These are phyloP conservation scores for Babyrousa celebensis DNA, from an alignment of 2,797 vertebrate genomes.

Conservation along the genomic window DNA sequence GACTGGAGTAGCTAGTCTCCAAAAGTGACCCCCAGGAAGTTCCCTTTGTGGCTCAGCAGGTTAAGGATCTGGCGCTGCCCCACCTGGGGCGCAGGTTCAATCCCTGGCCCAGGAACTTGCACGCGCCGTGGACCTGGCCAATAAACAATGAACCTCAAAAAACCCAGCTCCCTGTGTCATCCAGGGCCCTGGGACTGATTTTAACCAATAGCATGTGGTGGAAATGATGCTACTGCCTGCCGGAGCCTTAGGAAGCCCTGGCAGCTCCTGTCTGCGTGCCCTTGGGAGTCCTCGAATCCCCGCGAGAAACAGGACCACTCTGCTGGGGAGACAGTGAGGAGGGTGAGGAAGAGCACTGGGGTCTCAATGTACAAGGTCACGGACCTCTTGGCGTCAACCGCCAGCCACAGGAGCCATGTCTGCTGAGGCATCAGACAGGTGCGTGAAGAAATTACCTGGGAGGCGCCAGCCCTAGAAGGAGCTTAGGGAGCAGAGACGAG, in stretches of 20 bases:
- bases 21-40: background rate
- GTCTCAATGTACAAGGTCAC: accelerated
- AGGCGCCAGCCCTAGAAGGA: accelerated
- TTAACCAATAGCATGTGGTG: background rate
- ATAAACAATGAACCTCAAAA: background rate
- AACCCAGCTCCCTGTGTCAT: too few species aligned
- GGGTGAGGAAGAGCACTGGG: background rate
- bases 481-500: background rate
- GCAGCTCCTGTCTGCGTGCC: too few species aligned
- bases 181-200: background rate
- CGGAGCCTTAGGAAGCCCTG: background rate
- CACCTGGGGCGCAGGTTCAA: too few species aligned
- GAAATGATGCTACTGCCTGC: accelerated
- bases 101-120: too few species aligned
- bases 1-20: background rate
- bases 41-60: too few species aligned
- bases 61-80: too few species aligned
- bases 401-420: background rate
- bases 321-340: background rate
- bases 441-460: background rate
- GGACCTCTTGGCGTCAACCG: accelerated
- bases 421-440: accelerated
- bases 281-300: background rate
- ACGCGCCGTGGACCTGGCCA: too few species aligned
- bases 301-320: accelerated